A percentile compares a stretch with the other conserved stretches of the same genome.
phyloP scores from a whole-genome alignment of 2,888 invertebrate genomes.

The Oligia latruncula region DNA sequence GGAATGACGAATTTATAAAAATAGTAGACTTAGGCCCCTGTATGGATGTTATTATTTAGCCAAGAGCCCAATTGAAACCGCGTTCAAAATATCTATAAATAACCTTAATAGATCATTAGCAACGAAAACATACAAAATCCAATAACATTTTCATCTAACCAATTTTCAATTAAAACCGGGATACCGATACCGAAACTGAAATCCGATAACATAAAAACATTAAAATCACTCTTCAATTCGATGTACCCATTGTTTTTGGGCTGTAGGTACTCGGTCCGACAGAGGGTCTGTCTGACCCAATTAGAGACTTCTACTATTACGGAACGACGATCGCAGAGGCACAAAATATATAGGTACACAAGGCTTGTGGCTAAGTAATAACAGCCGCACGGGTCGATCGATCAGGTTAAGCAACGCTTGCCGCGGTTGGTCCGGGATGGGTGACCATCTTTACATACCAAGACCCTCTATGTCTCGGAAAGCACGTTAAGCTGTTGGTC shows the following conservation, averaged over 20 bases:
- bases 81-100: not conserved
- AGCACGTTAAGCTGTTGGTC: too few relatives aligned
- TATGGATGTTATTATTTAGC: not conserved
- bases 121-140: not conserved
- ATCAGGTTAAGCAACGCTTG: too few relatives aligned
- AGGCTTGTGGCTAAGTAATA: too few relatives aligned
- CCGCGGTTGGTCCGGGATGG: too few relatives aligned
- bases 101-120: not conserved
- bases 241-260: constrained; percentile 61
- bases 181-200: constrained; percentile 6
- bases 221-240: constrained; percentile 64
- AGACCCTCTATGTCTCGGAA: too few relatives aligned
- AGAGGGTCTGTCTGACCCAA: constrained; percentile 60
- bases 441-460: too few relatives aligned
- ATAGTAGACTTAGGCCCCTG: not conserved
- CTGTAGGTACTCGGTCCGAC: constrained; percentile 1
- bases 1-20: too few relatives aligned
- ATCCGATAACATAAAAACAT: constrained; percentile 38
- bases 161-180: constrained; percentile 23
- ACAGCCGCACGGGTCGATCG: too few relatives aligned
- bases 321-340: constrained; percentile 34
- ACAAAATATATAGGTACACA: not conserved
- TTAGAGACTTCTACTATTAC: constrained; percentile 49
- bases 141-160: not conserved
- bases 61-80: not conserved